phyloP scores from a whole-genome alignment of 2,113 vertebrate species.

The Zeus faber region DNA sequence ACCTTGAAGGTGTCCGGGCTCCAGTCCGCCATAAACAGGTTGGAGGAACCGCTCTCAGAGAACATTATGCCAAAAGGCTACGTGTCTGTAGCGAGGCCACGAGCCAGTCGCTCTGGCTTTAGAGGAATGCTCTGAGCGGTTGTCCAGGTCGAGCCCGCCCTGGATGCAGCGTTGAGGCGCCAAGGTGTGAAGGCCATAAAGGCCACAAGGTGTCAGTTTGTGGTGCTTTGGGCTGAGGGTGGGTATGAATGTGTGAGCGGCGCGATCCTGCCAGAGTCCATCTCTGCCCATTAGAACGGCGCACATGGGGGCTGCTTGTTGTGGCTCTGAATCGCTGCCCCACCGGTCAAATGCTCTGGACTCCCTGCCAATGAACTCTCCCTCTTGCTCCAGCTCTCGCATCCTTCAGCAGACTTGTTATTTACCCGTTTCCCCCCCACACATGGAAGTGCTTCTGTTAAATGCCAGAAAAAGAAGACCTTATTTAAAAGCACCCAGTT shows the following conservation, averaged over 20 bases:
- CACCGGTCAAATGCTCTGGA: constrained; percentile 17
- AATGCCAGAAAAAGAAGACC: constrained; percentile 41
- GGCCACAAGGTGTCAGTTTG: too few species aligned
- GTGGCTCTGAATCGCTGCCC: constrained; percentile 35
- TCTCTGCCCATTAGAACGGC: constrained; percentile 20
- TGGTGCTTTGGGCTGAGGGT: constrained; percentile 19
- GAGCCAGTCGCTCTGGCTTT: too few species aligned
- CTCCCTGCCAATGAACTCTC: constrained; percentile 11
- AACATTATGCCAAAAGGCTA: too few species aligned
- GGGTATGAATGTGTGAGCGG: constrained; percentile 26
- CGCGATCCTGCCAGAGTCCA: constrained; percentile 6
- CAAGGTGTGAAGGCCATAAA: too few species aligned
- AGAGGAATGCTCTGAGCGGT: too few species aligned
- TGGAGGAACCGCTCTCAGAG: too few species aligned
- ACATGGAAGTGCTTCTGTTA: constrained; percentile 25
- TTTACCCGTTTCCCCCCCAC: constrained; percentile 6
- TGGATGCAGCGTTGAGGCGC: too few species aligned
- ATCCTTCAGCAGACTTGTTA: too few species aligned
- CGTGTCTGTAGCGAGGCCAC: too few species aligned
- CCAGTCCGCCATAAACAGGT: too few species aligned
- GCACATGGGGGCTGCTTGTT: constrained; percentile 24
- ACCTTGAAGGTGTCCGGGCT: too few species aligned
- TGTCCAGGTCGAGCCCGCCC: too few species aligned
- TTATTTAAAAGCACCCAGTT: constrained; percentile 39
- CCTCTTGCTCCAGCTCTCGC: constrained; percentile 2